Base-by-base conservation (phyloP, 2,113 vertebrate species). In the Cololabis saira region DNA sequence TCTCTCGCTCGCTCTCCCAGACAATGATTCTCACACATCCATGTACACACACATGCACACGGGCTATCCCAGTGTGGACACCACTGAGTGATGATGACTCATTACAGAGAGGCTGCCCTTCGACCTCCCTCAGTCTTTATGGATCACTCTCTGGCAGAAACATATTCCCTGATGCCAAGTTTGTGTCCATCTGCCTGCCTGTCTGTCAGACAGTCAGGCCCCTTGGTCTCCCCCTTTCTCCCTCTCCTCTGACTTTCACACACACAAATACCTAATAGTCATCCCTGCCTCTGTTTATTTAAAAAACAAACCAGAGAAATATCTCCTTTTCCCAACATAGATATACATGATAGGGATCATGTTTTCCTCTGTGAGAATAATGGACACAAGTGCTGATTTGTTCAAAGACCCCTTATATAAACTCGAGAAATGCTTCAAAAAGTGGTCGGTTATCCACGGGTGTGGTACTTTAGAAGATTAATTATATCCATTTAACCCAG, bases 71-170 rank as follows among this genome's bases (percentile, higher is more conserved):
- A 53, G 67, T 52, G 40, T 61, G 78, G 82, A 89, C 84, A 74
- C 71, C 66, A 81, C 66, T 90, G 90, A 91, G 86, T 89, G 87
- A 91, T 90, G 89, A 91, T 90, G 89, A 91, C 72, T 88, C 85
- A 91, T 90, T 89, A 87, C 71, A 62, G 79, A 77, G 71, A 82
- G 75, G 68, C 51, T 84, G 83, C 76, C 86, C 90, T 89, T 81
- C 53, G 71, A 87, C 83, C 84, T 79, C 65, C 61, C 71, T 56
- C 67, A 70, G 85, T 88, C 87, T 88, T 86, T 88, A 88, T 91
- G 78, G 81, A 86, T 90, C 81, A 80, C 71, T 88, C 87, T 86
- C 74, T 89, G 90, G 87, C 86, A 87, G 82, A 80, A 80, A 82
- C 75, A 81, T 87, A 84, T 89, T 90, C 87, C 87, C 87, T 76